phyloP scores from a whole-genome alignment of 1,140 invertebrate genomes.

The Ceratoteleas bidentatus region DNA sequence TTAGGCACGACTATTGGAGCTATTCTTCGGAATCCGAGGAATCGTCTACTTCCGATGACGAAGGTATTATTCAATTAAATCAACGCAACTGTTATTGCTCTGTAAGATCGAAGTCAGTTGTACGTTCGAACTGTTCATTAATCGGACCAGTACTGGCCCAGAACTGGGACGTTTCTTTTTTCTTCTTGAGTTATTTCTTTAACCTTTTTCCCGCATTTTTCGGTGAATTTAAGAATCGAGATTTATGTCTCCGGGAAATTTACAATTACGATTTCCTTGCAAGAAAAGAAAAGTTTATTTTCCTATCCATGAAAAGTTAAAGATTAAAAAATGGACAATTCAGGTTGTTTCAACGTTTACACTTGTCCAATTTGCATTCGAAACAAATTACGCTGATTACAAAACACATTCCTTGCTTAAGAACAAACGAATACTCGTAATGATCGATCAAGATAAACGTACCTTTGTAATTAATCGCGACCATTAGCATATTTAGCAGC shows the following conservation, averaged over 20 bases:
- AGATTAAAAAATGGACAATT: too few relatives aligned
- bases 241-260: neutral
- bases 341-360: too few relatives aligned
- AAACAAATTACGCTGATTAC: too few relatives aligned
- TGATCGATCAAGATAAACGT: conserved; percentile 2
- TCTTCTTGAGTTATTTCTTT: too few relatives aligned
- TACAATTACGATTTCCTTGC: neutral
- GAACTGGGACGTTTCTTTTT: too few relatives aligned
- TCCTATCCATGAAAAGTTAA: too few relatives aligned
- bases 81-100: conserved; percentile 19
- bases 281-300: neutral
- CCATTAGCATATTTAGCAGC: conserved; percentile 10
- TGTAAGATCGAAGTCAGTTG: conserved; percentile 4
- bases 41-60: conserved; percentile 79
- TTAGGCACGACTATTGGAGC: conserved; percentile 63
- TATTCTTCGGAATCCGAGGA: conserved; percentile 78
- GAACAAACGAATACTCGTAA: neutral
- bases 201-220: neutral
- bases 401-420: too few relatives aligned
- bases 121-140: too few relatives aligned
- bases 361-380: too few relatives aligned
- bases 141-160: too few relatives aligned
- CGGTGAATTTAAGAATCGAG: too few relatives aligned
- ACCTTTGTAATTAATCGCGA: neutral
- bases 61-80: conserved; percentile 73